Conservation (phyloP, 2,797 vertebrate species). For the Chaetophractus vellerosus region DNA sequence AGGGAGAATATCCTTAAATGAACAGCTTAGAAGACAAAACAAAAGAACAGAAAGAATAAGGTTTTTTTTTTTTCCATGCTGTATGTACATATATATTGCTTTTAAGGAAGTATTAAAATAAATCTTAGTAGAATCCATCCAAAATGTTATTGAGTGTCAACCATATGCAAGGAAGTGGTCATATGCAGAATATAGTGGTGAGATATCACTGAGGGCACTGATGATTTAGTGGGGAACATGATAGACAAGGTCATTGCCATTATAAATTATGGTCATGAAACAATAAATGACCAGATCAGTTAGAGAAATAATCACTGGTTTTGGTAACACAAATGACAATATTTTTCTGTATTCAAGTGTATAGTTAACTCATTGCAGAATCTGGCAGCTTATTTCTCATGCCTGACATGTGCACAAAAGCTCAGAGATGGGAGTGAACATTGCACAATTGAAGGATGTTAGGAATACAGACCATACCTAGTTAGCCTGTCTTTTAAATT, state of each 20-base stretch:
- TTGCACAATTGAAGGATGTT: constrained; percentile 1
- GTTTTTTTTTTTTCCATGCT: neutral
- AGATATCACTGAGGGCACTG: neutral
- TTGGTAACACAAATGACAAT: neutral
- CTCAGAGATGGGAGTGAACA: constrained; percentile 12
- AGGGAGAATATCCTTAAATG: neutral
- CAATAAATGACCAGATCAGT: neutral
- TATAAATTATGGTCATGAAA: neutral
- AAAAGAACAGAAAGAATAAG: neutral
- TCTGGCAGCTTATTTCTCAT: neutral
- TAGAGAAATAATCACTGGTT: neutral
- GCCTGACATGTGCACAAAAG: neutral
- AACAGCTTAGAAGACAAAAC: neutral
- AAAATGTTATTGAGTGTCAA: neutral
- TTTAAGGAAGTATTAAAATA: constrained; percentile 26
- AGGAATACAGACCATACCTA: neutral
- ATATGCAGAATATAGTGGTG: too few species aligned
- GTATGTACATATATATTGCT: neutral
- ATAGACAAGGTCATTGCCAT: neutral
- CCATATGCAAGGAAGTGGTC: neutral
- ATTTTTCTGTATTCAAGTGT: neutral
- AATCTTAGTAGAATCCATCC: neutral
- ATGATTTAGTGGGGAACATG: neutral
- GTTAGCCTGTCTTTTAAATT: constrained; percentile 43
- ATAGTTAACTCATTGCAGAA: neutral